phyloP scores from a whole-genome alignment of 2,797 vertebrate genomes.

The Cryptoprocta ferox region DNA sequence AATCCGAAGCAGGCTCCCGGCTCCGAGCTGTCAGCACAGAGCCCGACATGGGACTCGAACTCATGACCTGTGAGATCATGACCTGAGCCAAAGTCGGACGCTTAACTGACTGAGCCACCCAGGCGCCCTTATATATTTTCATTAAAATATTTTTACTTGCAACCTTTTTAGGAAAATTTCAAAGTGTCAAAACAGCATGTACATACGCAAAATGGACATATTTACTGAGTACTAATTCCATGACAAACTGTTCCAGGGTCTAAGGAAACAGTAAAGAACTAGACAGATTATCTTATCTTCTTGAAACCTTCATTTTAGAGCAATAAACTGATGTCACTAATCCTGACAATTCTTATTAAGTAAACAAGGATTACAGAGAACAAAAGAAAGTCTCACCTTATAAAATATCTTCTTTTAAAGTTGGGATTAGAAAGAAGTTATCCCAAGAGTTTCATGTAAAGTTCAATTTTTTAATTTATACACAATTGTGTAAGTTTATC shows the following conservation, averaged over 20 bases:
- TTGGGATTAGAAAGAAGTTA: neutral
- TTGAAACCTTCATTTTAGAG: neutral
- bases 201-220: neutral
- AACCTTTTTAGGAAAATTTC: neutral
- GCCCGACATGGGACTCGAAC: too few species aligned
- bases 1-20: too few species aligned
- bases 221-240: neutral
- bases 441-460: neutral
- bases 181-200: neutral
- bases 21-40: too few species aligned
- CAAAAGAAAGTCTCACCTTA: neutral
- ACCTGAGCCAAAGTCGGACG: too few species aligned
- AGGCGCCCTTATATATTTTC: neutral
- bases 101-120: too few species aligned
- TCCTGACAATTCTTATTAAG: neutral
- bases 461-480: neutral
- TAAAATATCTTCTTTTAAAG: neutral
- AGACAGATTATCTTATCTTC: neutral
- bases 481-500: neutral
- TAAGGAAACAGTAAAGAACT: neutral
- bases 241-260: neutral
- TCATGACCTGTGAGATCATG: too few species aligned
- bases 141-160: neutral
- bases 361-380: neutral
- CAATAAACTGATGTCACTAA: neutral